Percentiles rank a stretch among this genome's conserved stretches.
These are phyloP conservation scores for Delia radicum DNA, from an alignment of 1,140 invertebrate species.

Conservation along the genomic window DNA sequence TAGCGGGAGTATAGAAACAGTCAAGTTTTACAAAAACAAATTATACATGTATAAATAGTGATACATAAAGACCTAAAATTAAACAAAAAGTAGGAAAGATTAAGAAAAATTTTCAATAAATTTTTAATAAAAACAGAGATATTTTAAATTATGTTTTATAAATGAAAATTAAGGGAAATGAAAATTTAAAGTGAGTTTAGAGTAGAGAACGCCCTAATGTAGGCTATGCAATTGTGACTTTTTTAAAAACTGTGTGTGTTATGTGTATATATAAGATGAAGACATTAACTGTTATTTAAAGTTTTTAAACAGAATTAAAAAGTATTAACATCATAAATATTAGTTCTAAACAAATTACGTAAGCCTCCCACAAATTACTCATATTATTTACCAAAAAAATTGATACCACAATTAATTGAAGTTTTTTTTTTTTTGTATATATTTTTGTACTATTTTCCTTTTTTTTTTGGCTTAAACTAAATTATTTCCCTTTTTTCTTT, in stretches of 20 bases:
- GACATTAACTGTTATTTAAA: no score
- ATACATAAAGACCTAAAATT: no score
- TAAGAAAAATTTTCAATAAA: neutral
- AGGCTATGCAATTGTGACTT: neutral
- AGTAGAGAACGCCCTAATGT: neutral
- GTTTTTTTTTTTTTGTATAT: neutral
- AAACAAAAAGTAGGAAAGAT: neutral
- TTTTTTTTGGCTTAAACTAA: neutral
- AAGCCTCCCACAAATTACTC: neutral
- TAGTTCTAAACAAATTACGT: neutral
- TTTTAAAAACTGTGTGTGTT: neutral
- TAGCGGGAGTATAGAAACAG: neutral
- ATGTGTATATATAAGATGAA: neutral
- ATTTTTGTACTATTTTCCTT: no score
- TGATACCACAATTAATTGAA: conserved; percentile 1
- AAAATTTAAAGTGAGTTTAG: no score
- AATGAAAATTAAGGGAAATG: no score
- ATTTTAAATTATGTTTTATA: no score
- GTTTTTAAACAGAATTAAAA: no score
- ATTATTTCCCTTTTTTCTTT: neutral
- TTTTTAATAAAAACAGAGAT: no score
- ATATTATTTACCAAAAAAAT: neutral
- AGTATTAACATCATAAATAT: neutral
- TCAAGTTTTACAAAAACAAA: neutral
- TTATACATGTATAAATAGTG: neutral